These are phyloP conservation scores for Herpailurus yagouaroundi DNA, from an alignment of 2,113 vertebrate species.

Conservation along the genomic window DNA sequence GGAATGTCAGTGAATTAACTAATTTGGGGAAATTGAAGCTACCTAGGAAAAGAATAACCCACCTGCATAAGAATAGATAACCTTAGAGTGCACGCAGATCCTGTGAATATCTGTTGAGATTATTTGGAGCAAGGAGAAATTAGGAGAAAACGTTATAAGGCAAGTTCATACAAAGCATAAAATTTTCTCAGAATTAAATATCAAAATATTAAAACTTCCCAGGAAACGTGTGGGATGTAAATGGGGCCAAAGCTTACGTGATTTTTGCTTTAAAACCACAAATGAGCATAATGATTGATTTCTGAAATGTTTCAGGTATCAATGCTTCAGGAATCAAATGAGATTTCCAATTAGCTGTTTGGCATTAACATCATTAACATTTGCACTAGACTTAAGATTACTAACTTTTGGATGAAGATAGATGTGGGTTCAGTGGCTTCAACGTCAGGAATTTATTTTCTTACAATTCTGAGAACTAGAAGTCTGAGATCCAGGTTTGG, in stretches of 20 bases:
- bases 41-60: not conserved
- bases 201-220: not conserved
- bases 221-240: not conserved
- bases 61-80: fast-evolving
- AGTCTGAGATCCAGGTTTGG: not conserved
- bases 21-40: not conserved
- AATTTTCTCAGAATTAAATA: not conserved
- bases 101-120: not conserved
- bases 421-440: not conserved
- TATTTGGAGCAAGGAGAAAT: not conserved
- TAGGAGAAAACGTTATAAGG: not conserved
- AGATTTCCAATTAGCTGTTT: not conserved
- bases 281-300: not conserved
- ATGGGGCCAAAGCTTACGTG: not conserved
- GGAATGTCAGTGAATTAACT: conserved; percentile 26
- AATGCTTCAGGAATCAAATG: not conserved
- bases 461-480: not conserved
- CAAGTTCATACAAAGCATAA: not conserved
- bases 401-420: not conserved
- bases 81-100: too few relatives aligned
- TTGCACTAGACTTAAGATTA: not conserved
- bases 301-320: not conserved
- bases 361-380: not conserved
- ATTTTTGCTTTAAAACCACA: not conserved
- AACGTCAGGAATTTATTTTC: not conserved